These are phyloP conservation scores for Hippocampus mohnikei DNA, from an alignment of 2,113 vertebrate species.

Conservation along the genomic window DNA sequence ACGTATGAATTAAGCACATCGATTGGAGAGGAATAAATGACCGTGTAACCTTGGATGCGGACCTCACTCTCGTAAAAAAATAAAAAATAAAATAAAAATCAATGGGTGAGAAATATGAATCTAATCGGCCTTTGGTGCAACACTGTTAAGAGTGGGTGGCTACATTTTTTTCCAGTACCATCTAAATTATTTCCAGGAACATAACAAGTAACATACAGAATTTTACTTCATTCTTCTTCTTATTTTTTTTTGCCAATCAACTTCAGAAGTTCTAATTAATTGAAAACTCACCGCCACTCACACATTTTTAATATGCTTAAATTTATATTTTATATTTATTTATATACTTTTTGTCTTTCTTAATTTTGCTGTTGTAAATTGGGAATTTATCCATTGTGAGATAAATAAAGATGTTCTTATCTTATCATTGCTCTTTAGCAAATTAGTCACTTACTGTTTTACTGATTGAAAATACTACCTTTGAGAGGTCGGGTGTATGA, in stretches of 20 bases:
- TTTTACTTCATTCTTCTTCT: too few relatives aligned
- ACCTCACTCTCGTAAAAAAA: conserved; percentile 24
- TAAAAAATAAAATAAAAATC: conserved; percentile 23
- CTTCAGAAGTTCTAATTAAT: background rate
- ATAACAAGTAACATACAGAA: background rate
- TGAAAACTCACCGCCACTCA: too few relatives aligned
- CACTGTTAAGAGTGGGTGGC: conserved; percentile 24
- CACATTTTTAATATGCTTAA: too few relatives aligned
- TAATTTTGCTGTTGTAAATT: too few relatives aligned
- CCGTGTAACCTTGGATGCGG: conserved; percentile 46
- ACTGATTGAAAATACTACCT: background rate
- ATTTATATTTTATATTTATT: too few relatives aligned
- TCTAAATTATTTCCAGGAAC: background rate
- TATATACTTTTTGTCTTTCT: too few relatives aligned
- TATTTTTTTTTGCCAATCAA: background rate
- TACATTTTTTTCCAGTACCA: background rate
- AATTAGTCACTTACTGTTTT: background rate
- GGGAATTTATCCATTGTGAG: too few relatives aligned
- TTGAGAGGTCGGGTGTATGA: background rate
- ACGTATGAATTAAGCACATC: conserved; percentile 60
- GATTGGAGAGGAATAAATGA: conserved; percentile 54
- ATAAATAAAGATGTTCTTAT: too few relatives aligned
- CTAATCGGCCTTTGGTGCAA: conserved; percentile 54
- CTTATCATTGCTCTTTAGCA: background rate
- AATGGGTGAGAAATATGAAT: conserved; percentile 65